These are phyloP conservation scores for Lateolabrax maculatus DNA, from an alignment of 2,797 vertebrate species.

Conservation along the genomic window DNA sequence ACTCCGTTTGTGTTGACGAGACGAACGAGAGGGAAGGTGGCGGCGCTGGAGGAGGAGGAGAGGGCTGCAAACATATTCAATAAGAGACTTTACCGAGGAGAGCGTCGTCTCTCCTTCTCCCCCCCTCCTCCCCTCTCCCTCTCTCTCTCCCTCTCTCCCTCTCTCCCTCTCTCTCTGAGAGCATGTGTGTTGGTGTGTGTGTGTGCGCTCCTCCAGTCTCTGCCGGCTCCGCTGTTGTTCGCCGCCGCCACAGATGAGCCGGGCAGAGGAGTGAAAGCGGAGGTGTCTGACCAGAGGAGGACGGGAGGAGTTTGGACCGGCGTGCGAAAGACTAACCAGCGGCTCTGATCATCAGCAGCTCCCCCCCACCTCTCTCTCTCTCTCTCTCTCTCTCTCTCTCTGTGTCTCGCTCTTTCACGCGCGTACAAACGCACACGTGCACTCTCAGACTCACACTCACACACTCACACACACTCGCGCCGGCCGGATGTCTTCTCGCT, in stretches of 20 bases:
- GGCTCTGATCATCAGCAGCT: slow-evolving; percentile 80
- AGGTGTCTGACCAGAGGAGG: slow-evolving; percentile 80
- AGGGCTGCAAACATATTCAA: slow-evolving; percentile 66
- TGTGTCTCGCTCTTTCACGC: slow-evolving; percentile 6
- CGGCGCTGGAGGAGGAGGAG: background rate
- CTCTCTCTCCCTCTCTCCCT: slow-evolving; percentile 15
- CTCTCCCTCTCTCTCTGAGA: slow-evolving; percentile 52
- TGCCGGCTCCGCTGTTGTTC: slow-evolving; percentile 85
- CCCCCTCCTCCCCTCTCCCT: background rate
- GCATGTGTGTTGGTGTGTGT: slow-evolving; percentile 75
- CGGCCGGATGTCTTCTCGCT: slow-evolving; percentile 83
- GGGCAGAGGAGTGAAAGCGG: slow-evolving; percentile 80
- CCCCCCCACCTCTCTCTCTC: slow-evolving; percentile 57
- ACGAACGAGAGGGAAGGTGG: slow-evolving; percentile 56
- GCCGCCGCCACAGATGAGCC: slow-evolving; percentile 87
- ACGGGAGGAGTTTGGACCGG: slow-evolving; percentile 79
- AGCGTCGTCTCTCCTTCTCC: slow-evolving; percentile 55
- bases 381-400: slow-evolving; percentile 8
- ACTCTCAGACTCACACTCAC: slow-evolving; percentile 65
- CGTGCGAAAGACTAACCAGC: slow-evolving; percentile 69
- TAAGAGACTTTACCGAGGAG: slow-evolving; percentile 73
- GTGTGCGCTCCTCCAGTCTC: slow-evolving; percentile 74
- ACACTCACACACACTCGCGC: slow-evolving; percentile 69
- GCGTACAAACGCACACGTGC: slow-evolving; percentile 48
- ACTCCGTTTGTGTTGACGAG: slow-evolving; percentile 48